Evolutionary conservation across 2,797 vertebrate genomes (phyloP).

Genomic region (Macropodus opercularis): DNA sequence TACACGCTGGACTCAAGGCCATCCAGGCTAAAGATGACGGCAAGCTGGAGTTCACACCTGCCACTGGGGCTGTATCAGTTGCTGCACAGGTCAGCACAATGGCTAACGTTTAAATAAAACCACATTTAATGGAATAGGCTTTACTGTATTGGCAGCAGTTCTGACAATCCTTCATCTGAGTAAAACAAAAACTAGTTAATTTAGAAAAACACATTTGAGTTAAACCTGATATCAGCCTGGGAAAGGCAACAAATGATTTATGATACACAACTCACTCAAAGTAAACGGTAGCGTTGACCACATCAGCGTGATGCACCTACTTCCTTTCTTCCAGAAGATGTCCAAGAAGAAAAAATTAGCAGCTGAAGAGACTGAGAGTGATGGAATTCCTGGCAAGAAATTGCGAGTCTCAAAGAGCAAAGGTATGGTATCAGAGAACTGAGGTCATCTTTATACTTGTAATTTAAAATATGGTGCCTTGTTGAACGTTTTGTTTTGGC

Average conservation of each 20-base stretch:
- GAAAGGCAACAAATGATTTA: background rate
- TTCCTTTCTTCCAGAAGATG: slow-evolving; percentile 43
- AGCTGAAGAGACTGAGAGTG: slow-evolving; percentile 31
- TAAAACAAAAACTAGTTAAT: background rate
- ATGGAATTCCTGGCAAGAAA: slow-evolving; percentile 63
- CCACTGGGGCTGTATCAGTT: slow-evolving; percentile 66
- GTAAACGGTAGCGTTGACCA: too few species aligned
- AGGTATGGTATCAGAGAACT: slow-evolving; percentile 50
- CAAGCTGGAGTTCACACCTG: slow-evolving; percentile 81
- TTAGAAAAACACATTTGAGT: background rate
- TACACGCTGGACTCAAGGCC: slow-evolving; percentile 86
- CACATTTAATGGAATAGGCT: slow-evolving; percentile 1
- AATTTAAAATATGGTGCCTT: background rate
- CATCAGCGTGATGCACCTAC: too few species aligned
- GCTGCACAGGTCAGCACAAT: slow-evolving; percentile 73
- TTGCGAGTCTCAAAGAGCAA: slow-evolving; percentile 53
- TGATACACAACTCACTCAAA: background rate
- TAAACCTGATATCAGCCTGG: too few species aligned
- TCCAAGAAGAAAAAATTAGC: slow-evolving; percentile 70
- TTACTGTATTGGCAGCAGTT: background rate
- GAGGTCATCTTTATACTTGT: background rate
- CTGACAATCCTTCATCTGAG: background rate
- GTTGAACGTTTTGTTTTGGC: background rate
- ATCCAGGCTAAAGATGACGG: slow-evolving; percentile 86
- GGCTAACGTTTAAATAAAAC: too few species aligned